Evolutionary conservation across 2,113 vertebrate genomes (phyloP), one percentile per base, ranked within the genome.

Genomic region (Carettochelys insculpta): DNA sequence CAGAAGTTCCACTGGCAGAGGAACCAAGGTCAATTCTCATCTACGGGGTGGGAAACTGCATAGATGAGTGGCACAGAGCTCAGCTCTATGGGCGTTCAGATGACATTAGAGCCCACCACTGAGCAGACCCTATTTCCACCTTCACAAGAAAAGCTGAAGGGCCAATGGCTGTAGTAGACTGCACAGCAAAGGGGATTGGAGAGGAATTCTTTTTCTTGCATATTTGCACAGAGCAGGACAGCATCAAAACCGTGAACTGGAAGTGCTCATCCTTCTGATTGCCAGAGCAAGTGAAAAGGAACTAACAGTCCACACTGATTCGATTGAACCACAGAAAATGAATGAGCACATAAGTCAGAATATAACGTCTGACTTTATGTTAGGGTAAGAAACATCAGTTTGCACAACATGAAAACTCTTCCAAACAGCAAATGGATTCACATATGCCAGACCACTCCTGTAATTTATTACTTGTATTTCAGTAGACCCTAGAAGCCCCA

Each of bases 221-320:
- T 2, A 19, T 75, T 89, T 82, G 20, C 41, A 73, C 7, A 10
- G 5, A 50, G 34, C 8, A 3, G 17, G 0, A 0, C 3, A 8
- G 4, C 38, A 90, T 52, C 8, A 61, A 79, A 88, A 83, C 1
- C 1, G 31, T 45, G 10, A 2, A 0, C 0, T 43, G 1, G 5
- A 8, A 25, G 27, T 58, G 9, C 2, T 51, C 53, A 82, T 17
- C 0, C 0, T 45, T 58, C 77, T 88, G 71, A 7, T 54, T 86
- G 56, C 16, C 5, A 2, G 51, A 82, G 9, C 8, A 38, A 65
- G 61, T 13, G 2, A 56, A 3, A 2, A 52, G 8, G 7, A 2
- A 25, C 38, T 1, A 5, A 41, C 7, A 1, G 14, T 29, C 77
- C 68, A 14, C 38, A 31, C 0, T 0, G 22, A 27, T 25, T 88